Evolutionary conservation across 2,888 invertebrate genomes (phyloP).

Genomic region (Neoscelio sp.): DNA sequence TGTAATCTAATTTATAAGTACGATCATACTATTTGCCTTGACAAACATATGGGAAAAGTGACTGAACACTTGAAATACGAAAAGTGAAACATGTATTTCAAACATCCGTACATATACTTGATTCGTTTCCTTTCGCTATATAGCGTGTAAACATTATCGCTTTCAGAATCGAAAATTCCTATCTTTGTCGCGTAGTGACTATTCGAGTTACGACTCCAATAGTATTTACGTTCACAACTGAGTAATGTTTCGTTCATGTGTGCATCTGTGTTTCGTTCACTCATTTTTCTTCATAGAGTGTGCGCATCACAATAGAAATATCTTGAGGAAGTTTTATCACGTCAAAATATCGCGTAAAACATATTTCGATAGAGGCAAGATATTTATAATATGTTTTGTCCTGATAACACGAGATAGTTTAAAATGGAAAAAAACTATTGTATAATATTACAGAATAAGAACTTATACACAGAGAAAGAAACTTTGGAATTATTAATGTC

Average conservation of each 20-base stretch:
- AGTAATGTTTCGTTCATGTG: slow-evolving; percentile 39
- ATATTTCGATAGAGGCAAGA: neutral
- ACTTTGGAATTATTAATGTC: too few relatives aligned
- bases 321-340: slow-evolving; percentile 31
- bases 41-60: too few relatives aligned
- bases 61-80: too few relatives aligned
- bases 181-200: slow-evolving; percentile 44
- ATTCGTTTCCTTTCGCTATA: slow-evolving; percentile 31
- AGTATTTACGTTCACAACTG: slow-evolving; percentile 35
- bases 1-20: too few relatives aligned
- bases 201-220: slow-evolving; percentile 44
- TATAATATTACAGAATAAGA: too few relatives aligned
- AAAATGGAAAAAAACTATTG: too few relatives aligned
- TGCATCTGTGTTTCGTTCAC: slow-evolving; percentile 45
- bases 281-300: slow-evolving; percentile 32
- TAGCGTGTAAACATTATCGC: slow-evolving; percentile 50
- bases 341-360: slow-evolving; percentile 20
- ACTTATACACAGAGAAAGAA: too few relatives aligned
- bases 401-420: too few relatives aligned
- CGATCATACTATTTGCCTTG: too few relatives aligned
- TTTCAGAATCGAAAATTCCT: slow-evolving; percentile 40
- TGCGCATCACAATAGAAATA: slow-evolving; percentile 33
- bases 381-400: too few relatives aligned
- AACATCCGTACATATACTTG: slow-evolving; percentile 21
- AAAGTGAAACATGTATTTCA: slow-evolving; percentile 1